Conservation (phyloP, 2,113 vertebrate genomes). For the Neolamprologus brichardi region DNA sequence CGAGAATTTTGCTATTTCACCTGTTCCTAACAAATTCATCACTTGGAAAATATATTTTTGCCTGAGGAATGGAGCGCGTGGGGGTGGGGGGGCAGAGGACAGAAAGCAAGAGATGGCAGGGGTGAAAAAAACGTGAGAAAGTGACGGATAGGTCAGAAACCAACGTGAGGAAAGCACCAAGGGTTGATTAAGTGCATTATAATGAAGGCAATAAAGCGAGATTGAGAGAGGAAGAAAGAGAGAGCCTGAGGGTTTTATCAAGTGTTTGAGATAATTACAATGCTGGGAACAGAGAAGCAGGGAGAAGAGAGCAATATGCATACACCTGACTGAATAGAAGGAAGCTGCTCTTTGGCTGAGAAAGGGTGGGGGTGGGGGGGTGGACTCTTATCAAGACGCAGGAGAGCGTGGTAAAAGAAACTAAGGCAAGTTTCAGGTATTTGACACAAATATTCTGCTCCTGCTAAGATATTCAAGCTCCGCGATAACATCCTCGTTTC, state of each 20-base stretch:
- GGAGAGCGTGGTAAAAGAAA: not conserved
- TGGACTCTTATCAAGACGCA: not conserved
- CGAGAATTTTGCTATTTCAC: not conserved
- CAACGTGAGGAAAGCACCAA: not conserved
- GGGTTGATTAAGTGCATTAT: constrained; percentile 40
- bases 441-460: not conserved
- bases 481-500: not conserved
- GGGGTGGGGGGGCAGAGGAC: not conserved
- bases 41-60: not conserved
- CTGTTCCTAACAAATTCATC: not conserved
- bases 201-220: constrained; percentile 27
- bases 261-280: constrained; percentile 47
- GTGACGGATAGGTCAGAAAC: not conserved
- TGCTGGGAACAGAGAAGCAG: not conserved
- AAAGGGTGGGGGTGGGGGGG: not conserved
- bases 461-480: not conserved
- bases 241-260: constrained; percentile 14
- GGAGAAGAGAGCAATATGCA: not conserved
- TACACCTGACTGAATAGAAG: constrained; percentile 3
- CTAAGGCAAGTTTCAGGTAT: not conserved
- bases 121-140: not conserved
- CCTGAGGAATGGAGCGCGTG: not conserved
- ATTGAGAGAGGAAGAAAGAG: not conserved
- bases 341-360: not conserved
- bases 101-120: not conserved